Evolutionary conservation across 1,140 invertebrate genomes (phyloP).

Genomic region (Neodiprion virginianus): DNA sequence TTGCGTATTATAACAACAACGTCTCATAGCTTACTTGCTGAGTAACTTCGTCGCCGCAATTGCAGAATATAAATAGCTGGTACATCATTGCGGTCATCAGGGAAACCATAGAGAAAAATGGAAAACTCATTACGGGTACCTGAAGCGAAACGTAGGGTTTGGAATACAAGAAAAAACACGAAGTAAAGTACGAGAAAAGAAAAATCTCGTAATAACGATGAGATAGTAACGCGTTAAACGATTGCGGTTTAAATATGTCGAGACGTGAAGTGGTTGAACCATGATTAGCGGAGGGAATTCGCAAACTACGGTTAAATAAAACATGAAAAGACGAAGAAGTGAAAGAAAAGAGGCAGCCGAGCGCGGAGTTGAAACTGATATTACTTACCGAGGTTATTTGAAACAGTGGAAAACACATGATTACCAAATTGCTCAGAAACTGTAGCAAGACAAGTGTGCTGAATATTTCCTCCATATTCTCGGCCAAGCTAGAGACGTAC

Average conservation of each 20-base stretch:
- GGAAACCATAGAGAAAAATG: conserved; percentile 2
- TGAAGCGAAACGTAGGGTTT: background rate
- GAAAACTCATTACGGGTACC: background rate
- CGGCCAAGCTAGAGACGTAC: background rate
- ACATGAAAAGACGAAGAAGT: too few relatives aligned
- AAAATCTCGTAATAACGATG: too few relatives aligned
- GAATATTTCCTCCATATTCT: background rate
- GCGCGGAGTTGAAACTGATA: background rate
- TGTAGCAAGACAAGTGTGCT: background rate
- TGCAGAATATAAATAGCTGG: conserved; percentile 7
- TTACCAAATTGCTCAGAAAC: conserved; percentile 1
- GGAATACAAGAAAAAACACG: too few relatives aligned
- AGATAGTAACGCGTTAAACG: too few relatives aligned
- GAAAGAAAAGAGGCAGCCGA: too few relatives aligned
- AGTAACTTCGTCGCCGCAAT: background rate
- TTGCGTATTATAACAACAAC: too few relatives aligned
- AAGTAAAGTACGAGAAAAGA: too few relatives aligned
- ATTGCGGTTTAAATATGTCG: too few relatives aligned
- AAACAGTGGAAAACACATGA: background rate
- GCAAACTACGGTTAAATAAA: too few relatives aligned
- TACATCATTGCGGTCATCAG: conserved; percentile 1
- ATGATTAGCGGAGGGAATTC: too few relatives aligned
- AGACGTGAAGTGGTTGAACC: too few relatives aligned
- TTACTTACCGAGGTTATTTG: conserved; percentile 1
- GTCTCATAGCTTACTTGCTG: background rate